Evolutionary conservation across 2,797 vertebrate genomes (phyloP).

Genomic region (Sebastiscus albofasciatus): DNA sequence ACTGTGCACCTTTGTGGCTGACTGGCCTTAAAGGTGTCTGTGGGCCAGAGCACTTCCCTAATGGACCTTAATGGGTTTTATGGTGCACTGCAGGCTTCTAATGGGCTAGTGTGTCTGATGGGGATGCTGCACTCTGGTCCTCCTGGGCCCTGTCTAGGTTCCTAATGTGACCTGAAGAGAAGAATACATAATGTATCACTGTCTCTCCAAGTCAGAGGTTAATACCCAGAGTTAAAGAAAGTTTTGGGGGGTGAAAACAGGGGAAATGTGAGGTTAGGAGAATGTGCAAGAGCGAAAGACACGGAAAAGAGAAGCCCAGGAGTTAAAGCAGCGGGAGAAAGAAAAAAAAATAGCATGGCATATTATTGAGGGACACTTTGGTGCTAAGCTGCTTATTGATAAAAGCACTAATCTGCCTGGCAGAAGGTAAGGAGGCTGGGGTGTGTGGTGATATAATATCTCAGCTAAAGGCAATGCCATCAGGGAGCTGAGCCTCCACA

Average conservation of each 20-base stretch:
- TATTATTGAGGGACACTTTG: constrained; percentile 87
- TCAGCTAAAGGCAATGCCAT: constrained; percentile 83
- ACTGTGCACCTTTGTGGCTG: constrained; percentile 75
- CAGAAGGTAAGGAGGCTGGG: constrained; percentile 85
- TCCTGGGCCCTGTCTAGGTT: constrained; percentile 68
- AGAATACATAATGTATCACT: constrained; percentile 65
- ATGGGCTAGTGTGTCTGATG: constrained; percentile 81
- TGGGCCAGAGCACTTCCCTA: constrained; percentile 78
- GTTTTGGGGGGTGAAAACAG: constrained; percentile 42
- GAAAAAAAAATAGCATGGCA: constrained; percentile 68
- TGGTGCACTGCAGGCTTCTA: constrained; percentile 77
- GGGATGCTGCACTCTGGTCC: constrained; percentile 70
- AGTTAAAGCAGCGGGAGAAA: constrained; percentile 70
- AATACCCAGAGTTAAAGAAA: constrained; percentile 56
- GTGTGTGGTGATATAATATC: constrained; percentile 85
- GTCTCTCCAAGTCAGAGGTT: constrained; percentile 63
- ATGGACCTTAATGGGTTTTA: constrained; percentile 86
- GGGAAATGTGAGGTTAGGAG: constrained; percentile 47
- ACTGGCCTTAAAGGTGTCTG: constrained; percentile 78
- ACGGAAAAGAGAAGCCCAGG: constrained; percentile 55
- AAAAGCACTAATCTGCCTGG: constrained; percentile 88
- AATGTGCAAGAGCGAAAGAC: constrained; percentile 55
- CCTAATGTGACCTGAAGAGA: constrained; percentile 74
- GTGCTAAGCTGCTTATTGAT: constrained; percentile 89
- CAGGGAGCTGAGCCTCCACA: constrained; percentile 79